These are phyloP conservation scores for Philonicus albiceps DNA, from an alignment of 2,888 invertebrate genomes.

Conservation along the genomic window DNA sequence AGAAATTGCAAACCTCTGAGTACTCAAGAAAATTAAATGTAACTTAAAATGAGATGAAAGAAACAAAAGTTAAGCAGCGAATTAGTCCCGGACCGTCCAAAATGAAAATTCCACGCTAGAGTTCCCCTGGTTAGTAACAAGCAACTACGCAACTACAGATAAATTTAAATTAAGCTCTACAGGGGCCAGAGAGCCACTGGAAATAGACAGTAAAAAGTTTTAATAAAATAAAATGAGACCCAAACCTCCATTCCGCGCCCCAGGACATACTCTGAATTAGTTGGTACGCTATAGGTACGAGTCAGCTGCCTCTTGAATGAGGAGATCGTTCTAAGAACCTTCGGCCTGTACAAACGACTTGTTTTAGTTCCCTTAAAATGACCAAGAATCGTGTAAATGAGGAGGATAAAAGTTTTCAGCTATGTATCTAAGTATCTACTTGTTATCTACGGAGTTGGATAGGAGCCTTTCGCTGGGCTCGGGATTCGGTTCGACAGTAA, in stretches of 20 bases:
- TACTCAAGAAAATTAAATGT: background rate
- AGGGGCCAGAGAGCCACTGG: background rate
- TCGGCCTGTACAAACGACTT: slow-evolving; percentile 59
- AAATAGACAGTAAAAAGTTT: slow-evolving; percentile 5
- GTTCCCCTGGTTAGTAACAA: background rate
- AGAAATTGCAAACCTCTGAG: background rate
- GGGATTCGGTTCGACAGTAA: background rate
- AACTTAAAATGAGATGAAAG: background rate
- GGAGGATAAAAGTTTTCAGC: slow-evolving; percentile 13
- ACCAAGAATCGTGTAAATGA: slow-evolving; percentile 44
- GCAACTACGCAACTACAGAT: background rate
- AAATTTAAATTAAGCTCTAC: background rate
- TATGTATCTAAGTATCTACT: slow-evolving; percentile 19
- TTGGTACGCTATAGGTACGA: slow-evolving; percentile 53
- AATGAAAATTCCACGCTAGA: background rate
- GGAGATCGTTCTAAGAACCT: slow-evolving; percentile 60
- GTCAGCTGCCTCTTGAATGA: slow-evolving; percentile 53
- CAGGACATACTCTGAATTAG: slow-evolving; percentile 61
- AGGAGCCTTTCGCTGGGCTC: background rate
- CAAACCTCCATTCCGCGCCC: slow-evolving; percentile 59
- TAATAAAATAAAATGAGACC: slow-evolving; percentile 49
- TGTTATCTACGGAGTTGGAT: background rate
- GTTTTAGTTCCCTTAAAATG: slow-evolving; percentile 55
- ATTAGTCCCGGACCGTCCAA: background rate
- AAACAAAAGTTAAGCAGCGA: background rate